Percentiles rank a stretch among this genome's conserved stretches.
These are phyloP conservation scores for Drosophila paranaensis DNA, from an alignment of 2,888 invertebrate genomes.

Conservation along the genomic window DNA sequence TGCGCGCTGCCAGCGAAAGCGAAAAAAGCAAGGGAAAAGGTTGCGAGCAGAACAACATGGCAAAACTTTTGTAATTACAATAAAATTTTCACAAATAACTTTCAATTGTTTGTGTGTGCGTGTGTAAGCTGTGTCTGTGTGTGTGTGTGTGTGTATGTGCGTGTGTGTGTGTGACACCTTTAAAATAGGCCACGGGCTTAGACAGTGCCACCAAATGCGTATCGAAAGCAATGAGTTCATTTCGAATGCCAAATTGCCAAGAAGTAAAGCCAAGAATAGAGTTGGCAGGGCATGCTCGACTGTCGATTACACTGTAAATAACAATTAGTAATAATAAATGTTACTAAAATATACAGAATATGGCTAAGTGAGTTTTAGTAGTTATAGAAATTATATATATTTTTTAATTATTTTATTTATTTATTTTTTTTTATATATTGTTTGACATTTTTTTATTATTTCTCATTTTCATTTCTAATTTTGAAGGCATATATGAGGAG, in stretches of 20 bases:
- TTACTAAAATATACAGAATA: not conserved
- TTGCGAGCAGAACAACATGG: slow-evolving; percentile 56
- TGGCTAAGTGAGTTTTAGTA: not conserved
- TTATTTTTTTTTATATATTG: too few relatives aligned
- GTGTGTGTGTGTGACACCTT: slow-evolving; percentile 32
- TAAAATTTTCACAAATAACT: slow-evolving; percentile 80
- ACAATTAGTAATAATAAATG: too few relatives aligned
- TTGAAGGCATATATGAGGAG: too few relatives aligned
- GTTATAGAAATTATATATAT: too few relatives aligned
- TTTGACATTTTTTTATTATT: too few relatives aligned
- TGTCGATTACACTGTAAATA: not conserved
- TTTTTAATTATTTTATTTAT: too few relatives aligned
- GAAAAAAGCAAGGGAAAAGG: slow-evolving; percentile 21
- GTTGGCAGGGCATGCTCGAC: slow-evolving; percentile 7
- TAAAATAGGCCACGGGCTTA: slow-evolving; percentile 28
- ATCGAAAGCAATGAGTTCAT: slow-evolving; percentile 58
- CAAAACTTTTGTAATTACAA: slow-evolving; percentile 79
- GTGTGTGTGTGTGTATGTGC: slow-evolving; percentile 1
- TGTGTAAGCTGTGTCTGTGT: slow-evolving; percentile 12
- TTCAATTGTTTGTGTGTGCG: slow-evolving; percentile 65
- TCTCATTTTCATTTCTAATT: too few relatives aligned
- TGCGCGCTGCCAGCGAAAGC: slow-evolving; percentile 29
- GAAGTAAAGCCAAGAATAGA: not conserved
- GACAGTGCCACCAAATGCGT: slow-evolving; percentile 30
- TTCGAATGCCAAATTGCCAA: slow-evolving; percentile 24